Percentiles rank a stretch among this genome's conserved stretches.
phyloP scores from a whole-genome alignment of 2,113 vertebrate genomes.

The Aix galericulata region DNA sequence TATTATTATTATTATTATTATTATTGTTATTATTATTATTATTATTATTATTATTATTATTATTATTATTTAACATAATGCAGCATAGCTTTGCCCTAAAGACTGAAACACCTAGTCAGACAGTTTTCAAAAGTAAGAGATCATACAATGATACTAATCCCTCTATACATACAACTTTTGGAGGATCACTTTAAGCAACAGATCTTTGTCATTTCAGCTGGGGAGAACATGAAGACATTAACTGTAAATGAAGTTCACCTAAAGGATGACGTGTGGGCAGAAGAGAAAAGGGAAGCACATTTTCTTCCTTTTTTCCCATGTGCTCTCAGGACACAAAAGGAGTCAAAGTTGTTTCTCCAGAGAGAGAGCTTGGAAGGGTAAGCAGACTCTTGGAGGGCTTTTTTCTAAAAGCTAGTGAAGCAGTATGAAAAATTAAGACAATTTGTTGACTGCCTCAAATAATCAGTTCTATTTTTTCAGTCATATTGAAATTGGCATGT shows the following conservation, averaged over 20 bases:
- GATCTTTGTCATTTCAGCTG: neutral
- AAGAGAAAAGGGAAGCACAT: neutral
- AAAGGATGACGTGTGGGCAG: neutral
- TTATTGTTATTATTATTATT: neutral
- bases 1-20: neutral
- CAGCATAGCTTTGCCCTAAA: neutral
- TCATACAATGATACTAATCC: neutral
- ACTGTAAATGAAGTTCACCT: neutral
- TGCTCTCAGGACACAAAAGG: neutral
- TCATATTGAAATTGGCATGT: neutral
- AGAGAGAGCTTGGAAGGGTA: neutral
- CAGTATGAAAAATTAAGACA: neutral
- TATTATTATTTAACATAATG: neutral
- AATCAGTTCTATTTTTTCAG: neutral
- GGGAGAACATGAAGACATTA: neutral
- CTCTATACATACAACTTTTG: neutral
- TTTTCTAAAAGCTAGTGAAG: neutral
- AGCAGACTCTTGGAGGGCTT: neutral
- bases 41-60: neutral
- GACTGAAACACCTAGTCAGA: neutral
- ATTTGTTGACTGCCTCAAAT: neutral
- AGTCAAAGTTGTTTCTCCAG: neutral
- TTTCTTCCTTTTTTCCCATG: neutral
- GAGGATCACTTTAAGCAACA: neutral
- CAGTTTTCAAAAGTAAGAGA: neutral